Evolutionary conservation across 2,113 vertebrate genomes (phyloP), one percentile per base, ranked within the genome.

Genomic region (Tiliqua scincoides): DNA sequence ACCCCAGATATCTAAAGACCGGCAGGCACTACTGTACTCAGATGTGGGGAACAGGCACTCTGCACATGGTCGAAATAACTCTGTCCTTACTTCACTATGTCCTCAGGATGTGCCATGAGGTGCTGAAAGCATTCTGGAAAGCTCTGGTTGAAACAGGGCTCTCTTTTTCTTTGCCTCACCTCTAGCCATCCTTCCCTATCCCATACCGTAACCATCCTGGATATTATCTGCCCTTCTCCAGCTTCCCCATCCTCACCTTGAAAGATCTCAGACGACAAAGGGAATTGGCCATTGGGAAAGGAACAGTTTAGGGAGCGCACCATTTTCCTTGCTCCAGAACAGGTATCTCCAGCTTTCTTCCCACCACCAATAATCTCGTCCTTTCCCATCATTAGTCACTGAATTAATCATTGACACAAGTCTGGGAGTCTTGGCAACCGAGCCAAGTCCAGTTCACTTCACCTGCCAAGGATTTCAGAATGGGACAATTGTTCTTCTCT

Each of bases 211-310:
- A 27, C 61, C 40, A 12, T 27, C 37, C 9, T 23, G 21, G 52
- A 95, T 86, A 21, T 7, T 52, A 15, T 62, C 40, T 5, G 27
- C 20, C 18, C 37, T 73, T 48, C 54, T 18, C 7, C 1, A 9
- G 43, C 10, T 15, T 73, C 77, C 77, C 14, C 40, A 35, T 74
- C 8, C 97, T 97, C 96, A 96, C 97, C 71, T 97, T 97, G 95
- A 96, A 97, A 95, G 96, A 97, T 94, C 97, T 96, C 93, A 94
- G 97, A 95, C 96, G 97, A 89, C 96, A 97, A 43, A 95, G 95
- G 77, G 96, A 97, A 92, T 95, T 97, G 96, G 96, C 97, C 96
- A 96, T 96, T 91, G 96, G 97, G 2, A 96, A 97, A 95, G 97
- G 97, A 95, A 96, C 97, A 89, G 97, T 97, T 75, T 97, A 94